Evolutionary conservation across 2,113 vertebrate genomes (phyloP).

Genomic region (Phoxinus phoxinus): DNA sequence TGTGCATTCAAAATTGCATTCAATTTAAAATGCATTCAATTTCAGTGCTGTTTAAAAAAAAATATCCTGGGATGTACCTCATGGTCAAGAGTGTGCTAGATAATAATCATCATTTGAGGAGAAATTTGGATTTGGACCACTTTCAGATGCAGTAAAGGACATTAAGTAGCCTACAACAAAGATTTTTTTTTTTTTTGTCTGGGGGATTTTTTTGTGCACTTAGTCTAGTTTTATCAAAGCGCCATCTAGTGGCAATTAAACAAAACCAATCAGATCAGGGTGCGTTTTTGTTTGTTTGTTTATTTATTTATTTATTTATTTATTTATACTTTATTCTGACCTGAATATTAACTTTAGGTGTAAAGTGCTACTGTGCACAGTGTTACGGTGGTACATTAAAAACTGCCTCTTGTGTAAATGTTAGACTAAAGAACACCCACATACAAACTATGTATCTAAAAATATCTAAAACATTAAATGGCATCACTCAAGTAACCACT

Average conservation of each 20-base stretch:
- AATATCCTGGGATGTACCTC: not conserved
- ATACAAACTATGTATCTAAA: not conserved
- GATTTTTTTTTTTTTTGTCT: not conserved
- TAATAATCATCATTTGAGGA: not conserved
- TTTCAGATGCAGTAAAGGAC: not conserved
- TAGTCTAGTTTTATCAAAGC: not conserved
- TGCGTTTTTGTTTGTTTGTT: not conserved
- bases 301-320: not conserved
- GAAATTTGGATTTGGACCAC: not conserved
- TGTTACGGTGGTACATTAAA: not conserved
- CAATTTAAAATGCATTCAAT: no score
- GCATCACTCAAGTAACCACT: not conserved
- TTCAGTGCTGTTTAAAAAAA: not conserved
- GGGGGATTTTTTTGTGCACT: not conserved
- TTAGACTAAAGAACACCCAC: not conserved
- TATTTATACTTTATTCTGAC: not conserved
- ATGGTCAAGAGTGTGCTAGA: not conserved
- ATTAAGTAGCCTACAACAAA: not conserved
- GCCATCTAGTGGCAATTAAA: constrained; percentile 27
- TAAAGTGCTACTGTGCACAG: not conserved
- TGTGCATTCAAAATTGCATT: no score
- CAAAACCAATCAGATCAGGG: not conserved
- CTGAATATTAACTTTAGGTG: not conserved
- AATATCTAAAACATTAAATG: not conserved
- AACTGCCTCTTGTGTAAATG: not conserved